phyloP scores from a whole-genome alignment of 1,140 invertebrate species.

The Diachasma alloeum region DNA sequence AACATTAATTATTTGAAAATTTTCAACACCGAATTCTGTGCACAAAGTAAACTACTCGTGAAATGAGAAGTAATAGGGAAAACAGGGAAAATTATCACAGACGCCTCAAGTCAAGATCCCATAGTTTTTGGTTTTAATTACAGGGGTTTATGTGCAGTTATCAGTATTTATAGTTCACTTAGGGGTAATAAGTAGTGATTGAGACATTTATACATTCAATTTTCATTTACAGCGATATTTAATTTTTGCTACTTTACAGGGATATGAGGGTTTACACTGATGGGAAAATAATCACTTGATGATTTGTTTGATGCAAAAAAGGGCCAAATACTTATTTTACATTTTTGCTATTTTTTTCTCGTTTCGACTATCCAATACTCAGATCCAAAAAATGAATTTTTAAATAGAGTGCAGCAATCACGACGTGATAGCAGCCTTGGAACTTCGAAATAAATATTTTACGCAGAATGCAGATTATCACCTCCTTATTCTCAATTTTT shows the following conservation, averaged over 20 bases:
- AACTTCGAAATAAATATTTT: too few relatives aligned
- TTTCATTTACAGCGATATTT: constrained; percentile 34
- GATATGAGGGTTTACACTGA: background rate
- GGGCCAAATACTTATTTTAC: too few relatives aligned
- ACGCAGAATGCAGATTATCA: too few relatives aligned
- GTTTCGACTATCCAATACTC: too few relatives aligned
- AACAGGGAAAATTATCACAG: constrained; percentile 3
- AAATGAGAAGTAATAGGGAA: background rate
- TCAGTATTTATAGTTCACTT: constrained; percentile 7
- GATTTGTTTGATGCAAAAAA: too few relatives aligned
- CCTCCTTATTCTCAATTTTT: too few relatives aligned
- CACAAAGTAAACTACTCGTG: background rate
- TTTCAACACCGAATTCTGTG: background rate
- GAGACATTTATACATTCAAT: constrained; percentile 38
- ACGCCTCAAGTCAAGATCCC: background rate
- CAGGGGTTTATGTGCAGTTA: background rate
- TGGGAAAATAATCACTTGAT: background rate
- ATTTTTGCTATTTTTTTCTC: too few relatives aligned
- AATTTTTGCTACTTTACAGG: constrained; percentile 35
- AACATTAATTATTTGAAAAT: background rate
- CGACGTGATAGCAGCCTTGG: too few relatives aligned
- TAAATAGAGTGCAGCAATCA: too few relatives aligned
- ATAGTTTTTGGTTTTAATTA: constrained; percentile 9
- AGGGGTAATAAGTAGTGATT: background rate
- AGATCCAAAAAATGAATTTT: too few relatives aligned